Base-by-base conservation (phyloP, 2,888 invertebrate species). In the Protophormia terraenovae region DNA sequence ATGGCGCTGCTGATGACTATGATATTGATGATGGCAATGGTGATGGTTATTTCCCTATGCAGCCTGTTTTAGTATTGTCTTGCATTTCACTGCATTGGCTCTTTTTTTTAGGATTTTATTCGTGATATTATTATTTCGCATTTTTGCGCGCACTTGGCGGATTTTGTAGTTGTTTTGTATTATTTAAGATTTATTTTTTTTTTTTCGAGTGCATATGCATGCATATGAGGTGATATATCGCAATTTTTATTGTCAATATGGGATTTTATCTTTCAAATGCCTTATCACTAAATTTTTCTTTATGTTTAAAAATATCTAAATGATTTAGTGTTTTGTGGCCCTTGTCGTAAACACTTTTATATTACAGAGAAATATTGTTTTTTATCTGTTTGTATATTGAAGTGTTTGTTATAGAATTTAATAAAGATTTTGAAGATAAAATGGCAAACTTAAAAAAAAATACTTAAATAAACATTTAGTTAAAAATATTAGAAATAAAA, bases 51-150 rank as follows among this genome's bases (percentile, higher is more conserved):
- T 53, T 71, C 55, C 22, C 73, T 66, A 71, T 78, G 78, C 75
- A 79, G 71, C 64, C 71, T 75, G 38, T 50, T 75, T 64, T 50
- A 82, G 78, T 47, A 75, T 85, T 82, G 75, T 85, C 85, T 79
- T 85, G 78, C 78, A 82, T 73, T 75, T 82, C 75, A 71, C 71
- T 82, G 82, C 82, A 85, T 55, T 75, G 66, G 32, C 16, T 35
- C 5, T 7, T 64, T 78, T 66, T 73, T 75, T 81, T 81, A 24
- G 29, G 58, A 60, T 16, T 75, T 35, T 62, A 32, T 69, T 75
- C 5, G 10, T 50, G 16, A 71, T 58, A 66, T 60, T 38, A 3
- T 62, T 45, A 24, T 81, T 62, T 53, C 62, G 58, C n/a, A n/a
- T 35, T 41, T 76, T 64, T 58, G 27, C 55, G 60, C 64, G 35